phyloP scores from a whole-genome alignment of 2,888 invertebrate genomes.

The Subacronicta megacephala region DNA sequence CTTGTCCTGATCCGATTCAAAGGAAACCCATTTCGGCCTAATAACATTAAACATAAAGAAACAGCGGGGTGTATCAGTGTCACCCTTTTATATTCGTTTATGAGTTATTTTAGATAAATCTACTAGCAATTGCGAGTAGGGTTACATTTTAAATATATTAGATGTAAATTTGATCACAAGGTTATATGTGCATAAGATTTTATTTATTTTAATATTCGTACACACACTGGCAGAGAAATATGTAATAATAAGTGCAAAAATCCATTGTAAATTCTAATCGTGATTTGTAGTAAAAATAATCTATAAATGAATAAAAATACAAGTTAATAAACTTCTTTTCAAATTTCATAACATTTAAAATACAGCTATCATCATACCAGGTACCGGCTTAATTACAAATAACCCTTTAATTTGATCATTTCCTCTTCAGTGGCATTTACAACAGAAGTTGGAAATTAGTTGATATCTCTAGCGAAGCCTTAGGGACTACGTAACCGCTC shows the following conservation, averaged over 20 bases:
- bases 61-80: conserved; percentile 85
- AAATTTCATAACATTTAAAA: too few relatives aligned
- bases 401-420: neutral
- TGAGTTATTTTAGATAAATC: conserved; percentile 69
- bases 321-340: too few relatives aligned
- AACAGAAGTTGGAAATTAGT: conserved; percentile 13
- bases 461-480: conserved; percentile 35
- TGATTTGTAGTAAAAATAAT: too few relatives aligned
- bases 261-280: too few relatives aligned
- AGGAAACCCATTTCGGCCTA: conserved; percentile 79
- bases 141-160: conserved; percentile 26
- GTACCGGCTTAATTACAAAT: neutral
- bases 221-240: too few relatives aligned
- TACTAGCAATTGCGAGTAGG: conserved; percentile 42
- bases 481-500: conserved; percentile 26
- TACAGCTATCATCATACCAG: too few relatives aligned
- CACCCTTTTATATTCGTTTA: conserved; percentile 81
- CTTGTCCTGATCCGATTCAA: conserved; percentile 78
- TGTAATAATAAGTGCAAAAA: too few relatives aligned
- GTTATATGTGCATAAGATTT: neutral
- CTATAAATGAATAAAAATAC: too few relatives aligned
- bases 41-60: conserved; percentile 87
- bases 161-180: neutral
- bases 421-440: conserved; percentile 26
- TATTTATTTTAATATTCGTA: neutral